Evolutionary conservation across 2,888 invertebrate genomes (phyloP).

Genomic region (Euzophera pinguis): DNA sequence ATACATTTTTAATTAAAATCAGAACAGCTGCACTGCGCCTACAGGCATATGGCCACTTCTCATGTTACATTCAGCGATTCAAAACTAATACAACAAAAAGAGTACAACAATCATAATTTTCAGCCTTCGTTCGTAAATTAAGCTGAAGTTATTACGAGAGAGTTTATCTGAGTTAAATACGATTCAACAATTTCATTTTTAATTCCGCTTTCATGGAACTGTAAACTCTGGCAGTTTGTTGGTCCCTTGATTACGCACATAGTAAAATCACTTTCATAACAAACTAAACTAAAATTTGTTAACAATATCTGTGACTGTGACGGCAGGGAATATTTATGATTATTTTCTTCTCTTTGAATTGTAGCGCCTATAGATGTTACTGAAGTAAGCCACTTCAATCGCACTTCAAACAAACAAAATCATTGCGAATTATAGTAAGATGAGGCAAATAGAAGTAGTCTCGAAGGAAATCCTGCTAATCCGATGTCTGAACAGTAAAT

Average conservation of each 20-base stretch:
- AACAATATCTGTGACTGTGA: neutral
- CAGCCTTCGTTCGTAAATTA: neutral
- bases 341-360: too few species aligned
- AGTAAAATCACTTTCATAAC: neutral
- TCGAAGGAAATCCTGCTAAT: constrained; percentile 9
- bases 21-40: neutral
- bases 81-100: constrained; percentile 3
- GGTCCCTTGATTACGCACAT: neutral
- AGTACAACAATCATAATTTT: constrained; percentile 8
- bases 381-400: too few species aligned
- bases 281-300: neutral
- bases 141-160: constrained; percentile 1
- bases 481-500: constrained; percentile 4
- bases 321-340: neutral
- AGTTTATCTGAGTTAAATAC: constrained; percentile 4
- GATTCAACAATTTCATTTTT: neutral
- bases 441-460: neutral
- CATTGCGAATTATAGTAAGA: neutral
- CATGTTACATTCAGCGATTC: constrained; percentile 2
- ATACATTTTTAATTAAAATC: neutral
- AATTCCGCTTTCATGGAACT: neutral
- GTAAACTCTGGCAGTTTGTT: neutral
- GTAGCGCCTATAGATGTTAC: too few species aligned
- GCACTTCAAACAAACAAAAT: neutral
- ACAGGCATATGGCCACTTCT: constrained; percentile 3